These are phyloP conservation scores for Arnoldichthys spilopterus DNA, from an alignment of 2,797 vertebrate genomes.

Conservation along the genomic window DNA sequence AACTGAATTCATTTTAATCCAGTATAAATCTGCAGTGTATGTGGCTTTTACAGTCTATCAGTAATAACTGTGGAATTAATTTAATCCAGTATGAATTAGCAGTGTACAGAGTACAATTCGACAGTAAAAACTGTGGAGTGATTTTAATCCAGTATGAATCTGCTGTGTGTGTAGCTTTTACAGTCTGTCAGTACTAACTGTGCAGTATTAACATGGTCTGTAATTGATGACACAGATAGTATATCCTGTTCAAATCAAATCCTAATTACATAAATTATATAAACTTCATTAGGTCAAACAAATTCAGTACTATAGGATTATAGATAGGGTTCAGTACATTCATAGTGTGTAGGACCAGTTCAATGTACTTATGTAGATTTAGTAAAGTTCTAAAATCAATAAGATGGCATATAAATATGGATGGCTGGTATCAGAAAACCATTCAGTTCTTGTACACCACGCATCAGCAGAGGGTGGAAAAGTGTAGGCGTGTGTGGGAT, in stretches of 20 bases:
- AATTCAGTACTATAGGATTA: not conserved
- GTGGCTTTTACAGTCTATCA: too few species aligned
- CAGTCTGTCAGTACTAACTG: too few species aligned
- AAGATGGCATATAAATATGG: not conserved
- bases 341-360: not conserved
- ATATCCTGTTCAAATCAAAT: not conserved
- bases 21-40: too few species aligned
- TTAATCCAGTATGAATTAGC: not conserved
- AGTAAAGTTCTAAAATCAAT: not conserved
- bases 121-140: not conserved
- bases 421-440: slow-evolving; percentile 17
- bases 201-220: too few species aligned
- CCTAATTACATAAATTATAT: not conserved
- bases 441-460: slow-evolving; percentile 61
- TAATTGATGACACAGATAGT: not conserved
- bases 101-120: not conserved
- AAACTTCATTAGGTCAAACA: not conserved
- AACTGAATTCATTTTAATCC: too few species aligned
- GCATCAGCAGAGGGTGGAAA: slow-evolving; percentile 73
- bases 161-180: too few species aligned
- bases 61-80: not conserved
- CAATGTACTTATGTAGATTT: not conserved
- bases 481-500: slow-evolving; percentile 62
- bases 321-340: not conserved
- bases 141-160: too few species aligned